Evolutionary conservation across 2,888 invertebrate species (phyloP), one percentile per base, ranked within the genome.

Genomic region (Pardosa pseudoannulata): DNA sequence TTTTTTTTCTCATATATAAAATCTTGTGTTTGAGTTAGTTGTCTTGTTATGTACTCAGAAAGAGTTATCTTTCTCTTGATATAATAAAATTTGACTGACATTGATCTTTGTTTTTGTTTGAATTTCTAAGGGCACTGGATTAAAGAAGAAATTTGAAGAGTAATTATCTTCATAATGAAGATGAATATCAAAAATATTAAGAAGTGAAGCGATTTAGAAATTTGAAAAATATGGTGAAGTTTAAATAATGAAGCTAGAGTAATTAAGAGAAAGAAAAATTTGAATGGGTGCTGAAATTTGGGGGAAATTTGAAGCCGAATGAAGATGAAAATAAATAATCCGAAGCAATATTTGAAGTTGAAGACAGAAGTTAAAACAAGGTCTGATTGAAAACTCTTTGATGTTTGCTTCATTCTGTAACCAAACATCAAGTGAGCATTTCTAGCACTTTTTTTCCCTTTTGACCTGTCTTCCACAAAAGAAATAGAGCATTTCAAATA

Each of bases 101-200:
- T 80, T 87, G 79, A 87, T 68, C 80, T 80, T 80, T 79, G 75
- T 87, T 87, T 87, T 87, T 87, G 80, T 87, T 87, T 87, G 64
- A 87, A 80, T 87, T 87, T 72, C 80, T 80, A 87, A 87, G 87
- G 87, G 74, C 72, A 65, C 87, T 64, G 87, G 56, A 78, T 23
- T 74, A 79, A 71, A 80, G 80, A 87, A 87, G 87, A 79, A 75
- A 80, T 71, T 28, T 65, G 75, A 80, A 87, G 87, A 80, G 70
- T 79, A 74, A 79, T 50, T 56, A 76, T 76, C 79, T 87, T 87
- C 75, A 87, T 80, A 62, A 64, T 72, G 79, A 87, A 87, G 80
- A 73, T 74, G 78, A 75, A 76, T 75, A 28, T 70, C 29, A 80
- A 80, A 79, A 87, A 64, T 56, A 27, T 31, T 79, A 68, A 64